These are phyloP conservation scores for Spinus pinus DNA, from an alignment of 2,797 vertebrate genomes.

Conservation along the genomic window DNA sequence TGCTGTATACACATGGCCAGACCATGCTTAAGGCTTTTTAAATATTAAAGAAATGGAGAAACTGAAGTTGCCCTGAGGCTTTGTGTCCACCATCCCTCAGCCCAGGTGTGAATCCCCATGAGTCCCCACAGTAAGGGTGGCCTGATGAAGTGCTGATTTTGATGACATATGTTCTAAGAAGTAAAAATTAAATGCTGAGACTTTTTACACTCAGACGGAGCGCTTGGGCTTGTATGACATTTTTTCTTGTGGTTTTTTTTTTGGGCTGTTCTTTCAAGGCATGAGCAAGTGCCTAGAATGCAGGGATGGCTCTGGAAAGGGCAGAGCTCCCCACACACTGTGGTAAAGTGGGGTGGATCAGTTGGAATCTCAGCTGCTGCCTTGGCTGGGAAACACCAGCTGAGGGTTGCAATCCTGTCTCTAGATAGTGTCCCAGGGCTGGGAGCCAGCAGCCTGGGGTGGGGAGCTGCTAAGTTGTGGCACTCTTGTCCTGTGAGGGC, in stretches of 20 bases:
- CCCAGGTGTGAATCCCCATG: not conserved
- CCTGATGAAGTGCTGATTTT: not conserved
- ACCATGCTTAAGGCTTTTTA: not conserved
- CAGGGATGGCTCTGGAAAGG: not conserved
- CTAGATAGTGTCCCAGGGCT: not conserved
- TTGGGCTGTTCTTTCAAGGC: not conserved
- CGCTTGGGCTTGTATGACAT: not conserved
- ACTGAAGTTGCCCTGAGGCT: not conserved
- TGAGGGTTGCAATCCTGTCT: not conserved
- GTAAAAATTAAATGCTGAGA: not conserved
- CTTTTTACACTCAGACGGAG: fast-evolving
- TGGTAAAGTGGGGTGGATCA: not conserved
- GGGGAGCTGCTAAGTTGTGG: not conserved
- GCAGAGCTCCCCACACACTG: not conserved
- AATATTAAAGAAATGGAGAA: not conserved
- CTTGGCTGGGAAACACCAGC: not conserved
- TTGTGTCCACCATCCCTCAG: not conserved
- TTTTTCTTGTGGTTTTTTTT: not conserved
- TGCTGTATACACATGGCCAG: not conserved
- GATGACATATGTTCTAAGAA: not conserved
- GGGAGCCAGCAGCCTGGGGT: not conserved
- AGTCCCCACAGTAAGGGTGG: not conserved
- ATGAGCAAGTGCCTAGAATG: not conserved
- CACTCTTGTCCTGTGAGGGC: not conserved
- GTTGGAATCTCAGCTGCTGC: not conserved